phyloP scores from a whole-genome alignment of 1,140 invertebrate species.

The Heterodera carotae region DNA sequence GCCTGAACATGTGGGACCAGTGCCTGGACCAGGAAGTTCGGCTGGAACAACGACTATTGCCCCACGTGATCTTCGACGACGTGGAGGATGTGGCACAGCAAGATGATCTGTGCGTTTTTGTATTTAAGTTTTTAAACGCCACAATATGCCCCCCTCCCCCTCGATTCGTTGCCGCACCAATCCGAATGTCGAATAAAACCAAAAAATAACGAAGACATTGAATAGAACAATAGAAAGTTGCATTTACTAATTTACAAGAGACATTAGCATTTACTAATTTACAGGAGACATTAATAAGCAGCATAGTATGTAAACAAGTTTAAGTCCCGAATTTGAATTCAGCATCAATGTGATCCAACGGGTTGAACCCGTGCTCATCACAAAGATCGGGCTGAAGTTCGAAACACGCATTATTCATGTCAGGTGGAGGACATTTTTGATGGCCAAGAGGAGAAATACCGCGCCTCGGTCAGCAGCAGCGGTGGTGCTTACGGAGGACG shows the following conservation, averaged over 20 bases:
- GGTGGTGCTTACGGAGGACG: constrained; percentile 22
- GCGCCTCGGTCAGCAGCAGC: constrained; percentile 79
- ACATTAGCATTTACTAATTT: no score
- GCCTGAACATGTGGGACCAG: neutral
- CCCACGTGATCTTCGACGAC: neutral
- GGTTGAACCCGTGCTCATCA: neutral
- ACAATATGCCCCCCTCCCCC: no score
- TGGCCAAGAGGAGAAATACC: constrained; percentile 97
- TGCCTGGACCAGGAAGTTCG: neutral
- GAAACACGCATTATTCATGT: no score
- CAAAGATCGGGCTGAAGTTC: constrained; percentile 11
- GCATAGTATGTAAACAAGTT: no score
- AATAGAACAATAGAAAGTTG: no score
- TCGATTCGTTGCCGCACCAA: no score
- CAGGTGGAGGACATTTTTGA: constrained; percentile 86
- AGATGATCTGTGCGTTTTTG: neutral
- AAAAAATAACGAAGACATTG: no score
- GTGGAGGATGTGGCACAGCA: neutral
- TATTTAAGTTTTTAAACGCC: no score
- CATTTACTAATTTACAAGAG: no score
- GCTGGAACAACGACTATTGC: neutral
- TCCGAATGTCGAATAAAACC: no score
- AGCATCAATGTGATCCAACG: neutral
- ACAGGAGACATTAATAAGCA: no score
- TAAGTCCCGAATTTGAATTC: neutral